Evolutionary conservation across 1,140 invertebrate species (phyloP).

Genomic region (Temnothorax curvispinosus): DNA sequence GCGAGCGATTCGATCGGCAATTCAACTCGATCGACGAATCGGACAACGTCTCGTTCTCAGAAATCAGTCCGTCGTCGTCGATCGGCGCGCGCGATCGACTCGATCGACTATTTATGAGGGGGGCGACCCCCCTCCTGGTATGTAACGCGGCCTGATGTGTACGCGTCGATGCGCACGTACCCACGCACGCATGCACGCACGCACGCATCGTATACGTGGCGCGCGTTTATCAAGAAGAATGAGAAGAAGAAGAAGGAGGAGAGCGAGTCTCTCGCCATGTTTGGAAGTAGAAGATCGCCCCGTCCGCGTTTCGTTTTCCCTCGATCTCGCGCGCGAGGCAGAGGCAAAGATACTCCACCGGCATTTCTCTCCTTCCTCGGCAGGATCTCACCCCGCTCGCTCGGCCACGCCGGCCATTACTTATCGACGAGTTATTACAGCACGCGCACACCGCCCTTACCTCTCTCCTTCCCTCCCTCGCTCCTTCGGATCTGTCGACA

Average conservation of each 20-base stretch:
- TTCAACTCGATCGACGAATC: constrained; percentile 40
- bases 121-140: neutral
- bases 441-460: constrained; percentile 50
- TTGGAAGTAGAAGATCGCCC: constrained; percentile 65
- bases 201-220: constrained; percentile 48
- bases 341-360: neutral
- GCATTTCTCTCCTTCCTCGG: constrained; percentile 13
- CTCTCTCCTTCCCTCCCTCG: constrained; percentile 11
- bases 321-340: neutral
- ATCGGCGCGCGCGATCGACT: constrained; percentile 15
- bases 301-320: constrained; percentile 39
- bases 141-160: neutral
- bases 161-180: constrained; percentile 15
- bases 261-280: constrained; percentile 73
- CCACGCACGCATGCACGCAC: constrained; percentile 19
- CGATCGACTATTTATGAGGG: constrained; percentile 68
- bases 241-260: neutral
- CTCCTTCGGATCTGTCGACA: constrained; percentile 33
- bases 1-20: constrained; percentile 43
- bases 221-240: constrained; percentile 67
- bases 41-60: constrained; percentile 20
- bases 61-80: constrained; percentile 13
- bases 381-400: constrained; percentile 9
- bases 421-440: constrained; percentile 74
- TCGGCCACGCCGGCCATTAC: constrained; percentile 60